Evolutionary conservation across 2,113 vertebrate genomes (phyloP).

Genomic region (Cariama cristata): DNA sequence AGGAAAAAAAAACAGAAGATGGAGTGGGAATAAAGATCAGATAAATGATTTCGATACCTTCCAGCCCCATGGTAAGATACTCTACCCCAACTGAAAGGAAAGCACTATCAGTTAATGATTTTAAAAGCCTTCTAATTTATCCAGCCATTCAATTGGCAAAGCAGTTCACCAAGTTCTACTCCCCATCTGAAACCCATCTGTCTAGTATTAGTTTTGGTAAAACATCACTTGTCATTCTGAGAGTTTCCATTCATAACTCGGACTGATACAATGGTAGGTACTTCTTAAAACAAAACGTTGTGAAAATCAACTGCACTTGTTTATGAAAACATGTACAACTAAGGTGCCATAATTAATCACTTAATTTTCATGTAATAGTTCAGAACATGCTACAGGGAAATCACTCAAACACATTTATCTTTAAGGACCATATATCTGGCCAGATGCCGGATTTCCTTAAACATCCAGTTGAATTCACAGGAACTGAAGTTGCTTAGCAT

Average conservation of each 20-base stretch:
- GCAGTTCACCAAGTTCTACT: neutral
- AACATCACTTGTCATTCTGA: neutral
- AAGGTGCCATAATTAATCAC: conserved; percentile 24
- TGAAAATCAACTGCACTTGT: neutral
- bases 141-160: conserved; percentile 20
- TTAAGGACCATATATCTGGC: neutral
- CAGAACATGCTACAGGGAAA: conserved; percentile 30
- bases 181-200: conserved; percentile 44
- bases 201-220: conserved; percentile 22
- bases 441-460: conserved; percentile 17
- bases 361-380: conserved; percentile 16
- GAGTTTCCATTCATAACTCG: conserved; percentile 25
- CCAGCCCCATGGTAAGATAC: neutral
- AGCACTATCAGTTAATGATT: conserved; percentile 19
- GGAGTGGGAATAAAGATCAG: neutral
- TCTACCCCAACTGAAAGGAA: conserved; percentile 9
- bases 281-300: neutral
- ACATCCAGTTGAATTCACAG: neutral
- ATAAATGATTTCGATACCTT: neutral
- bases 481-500: neutral
- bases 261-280: neutral
- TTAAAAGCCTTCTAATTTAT: conserved; percentile 50
- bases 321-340: neutral
- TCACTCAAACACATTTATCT: neutral
- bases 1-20: neutral